phyloP scores from a whole-genome alignment of 2,797 vertebrate species.

The Molossus molossus region DNA sequence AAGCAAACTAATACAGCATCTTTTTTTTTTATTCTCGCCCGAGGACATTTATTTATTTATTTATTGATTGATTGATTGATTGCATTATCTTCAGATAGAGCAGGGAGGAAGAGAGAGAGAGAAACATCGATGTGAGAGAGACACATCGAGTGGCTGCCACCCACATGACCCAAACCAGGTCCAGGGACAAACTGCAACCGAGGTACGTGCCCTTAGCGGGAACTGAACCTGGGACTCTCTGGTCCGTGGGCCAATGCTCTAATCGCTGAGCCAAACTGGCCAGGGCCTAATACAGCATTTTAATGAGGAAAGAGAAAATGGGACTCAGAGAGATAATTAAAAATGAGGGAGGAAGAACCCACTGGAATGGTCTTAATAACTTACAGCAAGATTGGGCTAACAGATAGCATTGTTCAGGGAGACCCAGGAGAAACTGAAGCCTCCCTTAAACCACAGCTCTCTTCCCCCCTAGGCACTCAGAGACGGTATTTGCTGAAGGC shows the following conservation, averaged over 20 bases:
- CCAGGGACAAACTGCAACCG: no score
- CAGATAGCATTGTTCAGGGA: neutral
- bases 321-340: constrained; percentile 10
- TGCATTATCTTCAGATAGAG: no score
- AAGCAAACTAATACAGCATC: neutral
- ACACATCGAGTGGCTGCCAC: no score
- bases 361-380: neutral
- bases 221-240: no score
- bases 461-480: neutral
- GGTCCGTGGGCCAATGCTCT: no score
- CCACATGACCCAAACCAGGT: no score
- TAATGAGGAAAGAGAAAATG: neutral
- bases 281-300: neutral
- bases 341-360: neutral
- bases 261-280: no score
- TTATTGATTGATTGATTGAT: no score
- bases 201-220: no score
- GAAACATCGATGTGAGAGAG: no score
- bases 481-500: neutral
- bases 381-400: neutral
- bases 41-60: no score
- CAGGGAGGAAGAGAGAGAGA: no score
- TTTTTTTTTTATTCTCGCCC: neutral
- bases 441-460: neutral
- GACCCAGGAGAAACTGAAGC: neutral